Percentiles rank a stretch among this genome's conserved stretches.
phyloP scores from a whole-genome alignment of 2,113 vertebrate genomes.

The Kobus ellipsiprymnus region DNA sequence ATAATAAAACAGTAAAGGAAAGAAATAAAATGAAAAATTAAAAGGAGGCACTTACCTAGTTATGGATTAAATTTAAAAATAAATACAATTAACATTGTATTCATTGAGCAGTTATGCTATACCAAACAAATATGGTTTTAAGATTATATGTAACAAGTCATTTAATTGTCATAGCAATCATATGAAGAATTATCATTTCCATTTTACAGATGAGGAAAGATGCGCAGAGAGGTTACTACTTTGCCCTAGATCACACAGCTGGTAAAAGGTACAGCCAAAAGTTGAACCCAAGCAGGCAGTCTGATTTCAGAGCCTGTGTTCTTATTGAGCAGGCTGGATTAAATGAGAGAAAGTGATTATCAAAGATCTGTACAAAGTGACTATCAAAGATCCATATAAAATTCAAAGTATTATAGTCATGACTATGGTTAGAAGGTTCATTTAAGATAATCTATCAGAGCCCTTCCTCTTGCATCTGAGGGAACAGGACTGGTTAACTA shows the following conservation, averaged over 20 bases:
- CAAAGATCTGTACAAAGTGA: background rate
- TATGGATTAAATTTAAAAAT: background rate
- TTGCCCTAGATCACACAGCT: background rate
- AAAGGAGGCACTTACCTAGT: background rate
- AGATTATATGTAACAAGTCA: background rate
- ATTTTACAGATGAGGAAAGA: background rate
- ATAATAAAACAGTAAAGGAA: background rate
- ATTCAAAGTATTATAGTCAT: background rate
- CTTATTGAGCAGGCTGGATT: background rate
- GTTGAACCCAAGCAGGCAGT: background rate
- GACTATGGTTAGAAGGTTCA: background rate
- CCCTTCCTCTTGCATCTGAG: background rate
- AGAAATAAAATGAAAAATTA: background rate
- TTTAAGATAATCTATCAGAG: background rate
- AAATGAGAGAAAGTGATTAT: background rate
- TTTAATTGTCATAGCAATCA: background rate
- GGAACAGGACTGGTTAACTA: background rate
- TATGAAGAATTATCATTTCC: background rate
- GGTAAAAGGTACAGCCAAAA: background rate
- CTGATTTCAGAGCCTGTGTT: background rate
- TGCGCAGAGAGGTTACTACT: background rate
- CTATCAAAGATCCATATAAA: background rate
- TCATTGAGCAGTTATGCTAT: background rate
- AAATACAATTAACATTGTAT: background rate
- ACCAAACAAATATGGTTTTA: background rate